Evolutionary conservation across 2,113 vertebrate genomes (phyloP).

Genomic region (Calcarius ornatus): DNA sequence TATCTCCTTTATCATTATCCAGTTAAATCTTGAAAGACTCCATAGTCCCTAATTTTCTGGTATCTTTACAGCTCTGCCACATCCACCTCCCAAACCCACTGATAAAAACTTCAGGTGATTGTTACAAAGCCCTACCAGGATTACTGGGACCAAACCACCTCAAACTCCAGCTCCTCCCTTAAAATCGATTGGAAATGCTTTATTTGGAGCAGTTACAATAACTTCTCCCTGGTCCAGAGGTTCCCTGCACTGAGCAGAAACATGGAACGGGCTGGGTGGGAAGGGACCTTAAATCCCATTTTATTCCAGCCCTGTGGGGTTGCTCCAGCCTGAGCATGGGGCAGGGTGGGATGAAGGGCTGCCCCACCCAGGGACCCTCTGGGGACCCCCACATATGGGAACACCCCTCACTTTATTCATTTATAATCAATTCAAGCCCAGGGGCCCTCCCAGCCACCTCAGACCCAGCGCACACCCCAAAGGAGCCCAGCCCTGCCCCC

Average conservation of each 20-base stretch:
- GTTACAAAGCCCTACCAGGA: background rate
- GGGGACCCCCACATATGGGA: fast-evolving
- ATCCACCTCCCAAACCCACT: background rate
- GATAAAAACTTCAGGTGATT: background rate
- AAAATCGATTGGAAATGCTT: fast-evolving
- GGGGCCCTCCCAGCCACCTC: background rate
- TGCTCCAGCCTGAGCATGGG: background rate
- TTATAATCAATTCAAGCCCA: fast-evolving
- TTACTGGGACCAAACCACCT: background rate
- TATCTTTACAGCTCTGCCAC: background rate
- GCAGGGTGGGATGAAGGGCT: background rate
- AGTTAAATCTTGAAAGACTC: background rate
- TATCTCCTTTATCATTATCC: background rate
- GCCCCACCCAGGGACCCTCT: background rate
- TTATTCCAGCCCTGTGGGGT: background rate
- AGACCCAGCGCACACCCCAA: fast-evolving
- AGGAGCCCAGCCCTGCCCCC: background rate
- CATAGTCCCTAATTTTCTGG: background rate
- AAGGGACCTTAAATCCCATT: background rate
- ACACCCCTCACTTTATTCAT: background rate
- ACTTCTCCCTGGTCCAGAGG: background rate
- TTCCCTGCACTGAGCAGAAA: background rate
- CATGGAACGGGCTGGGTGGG: background rate
- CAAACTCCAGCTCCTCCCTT: background rate
- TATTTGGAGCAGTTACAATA: background rate